phyloP scores from a whole-genome alignment of 2,797 vertebrate species.

The Calcarius lapponicus region DNA sequence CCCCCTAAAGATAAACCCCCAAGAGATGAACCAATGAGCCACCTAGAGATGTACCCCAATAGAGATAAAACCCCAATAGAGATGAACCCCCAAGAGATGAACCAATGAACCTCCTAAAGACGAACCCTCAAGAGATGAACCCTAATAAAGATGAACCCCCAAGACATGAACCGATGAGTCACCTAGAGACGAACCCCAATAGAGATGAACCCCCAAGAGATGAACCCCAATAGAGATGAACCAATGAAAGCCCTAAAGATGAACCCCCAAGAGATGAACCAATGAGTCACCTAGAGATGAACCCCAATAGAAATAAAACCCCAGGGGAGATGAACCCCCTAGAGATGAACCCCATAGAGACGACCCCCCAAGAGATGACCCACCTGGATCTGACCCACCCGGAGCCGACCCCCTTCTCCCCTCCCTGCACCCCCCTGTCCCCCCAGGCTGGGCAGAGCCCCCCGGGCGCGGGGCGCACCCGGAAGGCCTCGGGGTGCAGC shows the following conservation, averaged over 20 bases:
- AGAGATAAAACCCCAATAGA: not conserved
- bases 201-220: too few species aligned
- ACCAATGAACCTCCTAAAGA: too few species aligned
- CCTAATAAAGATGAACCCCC: not conserved
- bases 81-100: not conserved
- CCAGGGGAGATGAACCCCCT: not conserved
- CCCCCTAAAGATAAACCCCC: too few species aligned
- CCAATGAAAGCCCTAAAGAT: not conserved
- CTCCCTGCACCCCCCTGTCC: not conserved
- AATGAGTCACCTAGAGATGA: not conserved
- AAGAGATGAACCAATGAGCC: not conserved
- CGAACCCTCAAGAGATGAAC: too few species aligned
- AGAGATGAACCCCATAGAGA: not conserved
- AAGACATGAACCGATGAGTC: too few species aligned
- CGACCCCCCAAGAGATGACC: not conserved
- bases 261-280: not conserved
- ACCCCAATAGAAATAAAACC: not conserved
- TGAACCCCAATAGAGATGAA: not conserved
- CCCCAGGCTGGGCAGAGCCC: not conserved
- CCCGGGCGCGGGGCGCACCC: slow-evolving; percentile 46
- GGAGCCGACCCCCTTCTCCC: not conserved
- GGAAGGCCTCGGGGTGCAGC: slow-evolving; percentile 75
- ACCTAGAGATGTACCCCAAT: too few species aligned
- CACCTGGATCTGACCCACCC: too few species aligned
- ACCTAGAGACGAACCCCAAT: too few species aligned